phyloP scores from a whole-genome alignment of 2,113 vertebrate species.

The Picathartes gymnocephalus region DNA sequence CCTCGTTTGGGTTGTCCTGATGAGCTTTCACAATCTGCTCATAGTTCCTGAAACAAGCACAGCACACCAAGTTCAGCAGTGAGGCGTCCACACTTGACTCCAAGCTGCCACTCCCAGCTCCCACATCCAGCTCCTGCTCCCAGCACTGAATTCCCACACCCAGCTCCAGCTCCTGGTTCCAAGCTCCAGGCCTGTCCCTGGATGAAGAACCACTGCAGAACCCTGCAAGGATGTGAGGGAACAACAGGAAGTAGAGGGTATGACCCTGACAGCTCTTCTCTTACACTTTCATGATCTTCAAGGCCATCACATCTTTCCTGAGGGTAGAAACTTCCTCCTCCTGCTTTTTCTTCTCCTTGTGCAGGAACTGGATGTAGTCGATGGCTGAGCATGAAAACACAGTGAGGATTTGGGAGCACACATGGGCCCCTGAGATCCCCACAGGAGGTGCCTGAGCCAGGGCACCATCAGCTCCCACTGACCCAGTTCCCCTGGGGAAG shows the following conservation, averaged over 20 bases:
- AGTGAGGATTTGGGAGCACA: neutral
- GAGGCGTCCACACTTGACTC: neutral
- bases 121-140: neutral
- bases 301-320: conserved; percentile 92
- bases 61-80: neutral
- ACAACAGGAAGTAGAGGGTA: neutral
- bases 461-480: neutral
- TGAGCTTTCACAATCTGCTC: conserved; percentile 98
- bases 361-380: conserved; percentile 98
- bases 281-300: conserved; percentile 99
- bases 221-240: neutral
- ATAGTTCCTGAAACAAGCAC: conserved; percentile 83
- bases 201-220: neutral
- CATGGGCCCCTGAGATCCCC: fast-evolving
- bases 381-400: conserved; percentile 75
- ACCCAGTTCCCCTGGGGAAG: fast-evolving
- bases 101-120: neutral
- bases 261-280: neutral
- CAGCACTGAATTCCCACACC: neutral
- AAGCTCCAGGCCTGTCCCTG: neutral
- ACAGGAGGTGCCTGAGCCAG: neutral
- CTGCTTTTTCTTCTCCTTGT: conserved; percentile 99
- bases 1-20: conserved; percentile 90
- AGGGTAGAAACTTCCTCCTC: conserved; percentile 93
- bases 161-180: neutral